phyloP scores from a whole-genome alignment of 2,113 vertebrate species.

The Tauraco erythrolophus region DNA sequence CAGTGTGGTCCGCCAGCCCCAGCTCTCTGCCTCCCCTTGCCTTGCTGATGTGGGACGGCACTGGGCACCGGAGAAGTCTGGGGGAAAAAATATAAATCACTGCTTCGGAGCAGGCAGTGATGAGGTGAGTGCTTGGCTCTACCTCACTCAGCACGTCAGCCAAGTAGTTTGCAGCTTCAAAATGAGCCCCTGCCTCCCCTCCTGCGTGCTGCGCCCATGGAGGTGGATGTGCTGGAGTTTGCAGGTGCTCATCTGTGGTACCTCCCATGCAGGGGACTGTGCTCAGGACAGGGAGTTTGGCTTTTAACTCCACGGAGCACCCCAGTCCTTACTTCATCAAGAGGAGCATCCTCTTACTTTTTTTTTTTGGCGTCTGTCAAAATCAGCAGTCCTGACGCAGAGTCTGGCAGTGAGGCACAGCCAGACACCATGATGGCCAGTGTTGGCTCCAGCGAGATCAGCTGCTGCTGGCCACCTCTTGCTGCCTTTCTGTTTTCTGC shows the following conservation, averaged over 20 bases:
- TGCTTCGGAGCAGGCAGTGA: neutral
- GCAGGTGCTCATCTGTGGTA: fast-evolving
- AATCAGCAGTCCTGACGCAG: neutral
- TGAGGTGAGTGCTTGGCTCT: neutral
- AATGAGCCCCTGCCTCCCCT: neutral
- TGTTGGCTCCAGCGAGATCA: neutral
- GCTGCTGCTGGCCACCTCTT: neutral
- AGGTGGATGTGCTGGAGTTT: neutral
- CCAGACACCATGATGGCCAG: fast-evolving
- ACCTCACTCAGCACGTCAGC: neutral
- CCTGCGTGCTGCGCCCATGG: fast-evolving
- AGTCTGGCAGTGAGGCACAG: neutral
- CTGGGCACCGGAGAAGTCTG: fast-evolving
- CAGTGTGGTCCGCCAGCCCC: neutral
- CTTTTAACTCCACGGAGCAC: neutral
- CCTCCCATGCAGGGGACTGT: neutral
- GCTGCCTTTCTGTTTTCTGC: neutral
- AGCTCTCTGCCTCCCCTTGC: neutral
- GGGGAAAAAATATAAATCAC: neutral
- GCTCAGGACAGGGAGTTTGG: neutral
- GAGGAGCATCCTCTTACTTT: neutral
- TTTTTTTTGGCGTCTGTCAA: neutral
- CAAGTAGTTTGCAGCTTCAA: neutral
- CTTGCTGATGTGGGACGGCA: neutral
- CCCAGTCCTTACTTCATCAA: neutral